Evolutionary conservation across 2,888 invertebrate genomes (phyloP), one percentile per base, ranked within the genome.

Genomic region (Tholera decimalis): DNA sequence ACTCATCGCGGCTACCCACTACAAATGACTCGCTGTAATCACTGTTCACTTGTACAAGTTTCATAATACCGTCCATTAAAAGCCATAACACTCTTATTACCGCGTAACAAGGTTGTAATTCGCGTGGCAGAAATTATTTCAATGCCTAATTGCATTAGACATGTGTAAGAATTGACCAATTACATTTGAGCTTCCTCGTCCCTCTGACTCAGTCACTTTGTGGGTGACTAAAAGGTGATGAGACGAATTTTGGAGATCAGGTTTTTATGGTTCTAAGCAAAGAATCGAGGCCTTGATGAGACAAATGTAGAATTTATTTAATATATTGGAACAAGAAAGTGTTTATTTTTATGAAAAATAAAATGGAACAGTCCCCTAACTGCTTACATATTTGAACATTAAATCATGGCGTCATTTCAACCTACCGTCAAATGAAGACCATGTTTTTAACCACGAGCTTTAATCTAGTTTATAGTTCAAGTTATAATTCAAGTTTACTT

Each of bases 11-110:
- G 35, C 62, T 57, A 70, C 71, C 57, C 65, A 75, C 39, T 20
- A 58, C 70, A 59, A 83, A 75, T 81, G 73, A 62, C 56, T 41
- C 24, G 57, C 28, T 47, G 26, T 72, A 76, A 79, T 83, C 76
- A 65, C 39, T 57, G 44, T 26, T 50, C 46, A 57, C 44, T 46
- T 63, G 15, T n/a, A 49, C 66, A 64, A 64, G 54, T 39, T 33
- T 61, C 57, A 24, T 35, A 58, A 44, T 20, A 41, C n/a, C 20
- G 2, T 5, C 30, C 7, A 24, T 13, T 20, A 43, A 51, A 0
- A 47, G 35, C 28, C 22, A 33, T 1, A 13, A 13, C 39, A 18
- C 11, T 46, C 39, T 66, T 78, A 66, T 43, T 0, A 0, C 46
- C 4, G 35, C 0, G 11, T 0, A 0, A 35, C 63, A 79, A 41